Base-by-base conservation (phyloP, 2,797 vertebrate species). In the Enteromius unitaeniatus region DNA sequence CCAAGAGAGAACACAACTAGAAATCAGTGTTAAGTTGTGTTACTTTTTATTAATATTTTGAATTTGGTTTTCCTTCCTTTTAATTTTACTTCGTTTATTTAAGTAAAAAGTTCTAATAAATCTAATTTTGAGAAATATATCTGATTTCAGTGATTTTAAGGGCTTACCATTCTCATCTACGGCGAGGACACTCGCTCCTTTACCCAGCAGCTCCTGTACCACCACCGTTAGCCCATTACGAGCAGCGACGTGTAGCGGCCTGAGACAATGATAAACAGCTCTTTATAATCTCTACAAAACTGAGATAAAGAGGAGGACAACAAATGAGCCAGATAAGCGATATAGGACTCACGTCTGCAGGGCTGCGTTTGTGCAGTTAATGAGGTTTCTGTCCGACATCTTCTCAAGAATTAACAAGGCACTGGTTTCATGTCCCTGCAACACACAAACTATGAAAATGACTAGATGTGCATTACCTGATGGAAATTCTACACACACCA, bases 181-280 rank as follows among this genome's bases (percentile, higher is more conserved):
- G 9, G 97, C 97, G 86, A 97, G 94, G 76, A 99, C 97, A 85
- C 97, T 99, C 88, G 97, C 97, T 91, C 97, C 97, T 93, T 98
- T 99, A 23, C 95, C 95, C 92, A 99, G 89, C 88, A 99, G 96
- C 92, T 99, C 97, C 93, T 98, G 98, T 88, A 99, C 97, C 83
- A 98, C 97, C 91, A 97, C 96, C 0, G 97, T 97, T 77, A 99
- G 92, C 80, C 97, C 98, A 67, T 96, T 92, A 88, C 95, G 96
- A 90, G 97, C 98, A 89, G 97, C 98, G 76, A 98, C 95, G 86
- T 99, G 97, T 91, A 99, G 94, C 74, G 98, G 97, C 90, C 97
- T 98, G 92, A 73, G 62, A 19, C 19, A 55, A 11, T 68, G 17
- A 23, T 17, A 28, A 49, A 28, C 45, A 11, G 26, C 45, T 23